Percentiles rank a stretch among this genome's conserved stretches.
phyloP scores from a whole-genome alignment of 2,113 vertebrate species.

The Labrus mixtus region DNA sequence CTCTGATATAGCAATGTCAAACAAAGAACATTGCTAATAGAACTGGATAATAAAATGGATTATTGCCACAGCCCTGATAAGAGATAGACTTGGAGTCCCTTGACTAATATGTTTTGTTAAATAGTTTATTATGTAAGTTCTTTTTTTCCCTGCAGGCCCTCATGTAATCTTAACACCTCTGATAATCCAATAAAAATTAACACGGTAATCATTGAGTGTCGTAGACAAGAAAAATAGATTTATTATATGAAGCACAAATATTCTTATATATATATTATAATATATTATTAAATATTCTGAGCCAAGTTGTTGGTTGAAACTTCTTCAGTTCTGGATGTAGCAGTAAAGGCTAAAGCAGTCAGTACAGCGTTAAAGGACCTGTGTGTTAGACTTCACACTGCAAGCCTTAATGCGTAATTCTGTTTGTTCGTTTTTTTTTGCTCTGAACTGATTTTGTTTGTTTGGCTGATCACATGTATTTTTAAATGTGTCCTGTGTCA shows the following conservation, averaged over 20 bases:
- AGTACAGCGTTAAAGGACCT: not conserved
- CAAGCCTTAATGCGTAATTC: too few species aligned
- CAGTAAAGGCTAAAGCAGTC: too few species aligned
- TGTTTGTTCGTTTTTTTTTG: too few species aligned
- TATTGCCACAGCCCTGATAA: not conserved
- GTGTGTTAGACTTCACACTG: not conserved
- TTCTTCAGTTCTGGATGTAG: too few species aligned
- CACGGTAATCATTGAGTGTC: not conserved
- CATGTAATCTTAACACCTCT: not conserved
- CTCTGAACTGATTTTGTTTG: too few species aligned
- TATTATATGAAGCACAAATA: too few species aligned
- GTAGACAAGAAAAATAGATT: not conserved
- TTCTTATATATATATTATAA: too few species aligned
- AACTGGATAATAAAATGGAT: not conserved
- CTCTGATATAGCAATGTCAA: not conserved
- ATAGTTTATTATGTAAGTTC: not conserved
- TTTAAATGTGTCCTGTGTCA: too few species aligned
- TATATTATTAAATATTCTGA: too few species aligned
- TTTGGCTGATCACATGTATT: too few species aligned
- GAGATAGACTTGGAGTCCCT: not conserved
- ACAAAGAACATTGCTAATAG: not conserved
- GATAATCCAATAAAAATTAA: conserved; percentile 1
- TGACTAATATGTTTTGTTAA: not conserved
- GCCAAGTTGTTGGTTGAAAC: too few species aligned
- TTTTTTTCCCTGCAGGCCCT: not conserved